Evolutionary conservation across 2,113 vertebrate genomes (phyloP), one percentile per base, ranked within the genome.

Genomic region (Leucopsar rothschildi): DNA sequence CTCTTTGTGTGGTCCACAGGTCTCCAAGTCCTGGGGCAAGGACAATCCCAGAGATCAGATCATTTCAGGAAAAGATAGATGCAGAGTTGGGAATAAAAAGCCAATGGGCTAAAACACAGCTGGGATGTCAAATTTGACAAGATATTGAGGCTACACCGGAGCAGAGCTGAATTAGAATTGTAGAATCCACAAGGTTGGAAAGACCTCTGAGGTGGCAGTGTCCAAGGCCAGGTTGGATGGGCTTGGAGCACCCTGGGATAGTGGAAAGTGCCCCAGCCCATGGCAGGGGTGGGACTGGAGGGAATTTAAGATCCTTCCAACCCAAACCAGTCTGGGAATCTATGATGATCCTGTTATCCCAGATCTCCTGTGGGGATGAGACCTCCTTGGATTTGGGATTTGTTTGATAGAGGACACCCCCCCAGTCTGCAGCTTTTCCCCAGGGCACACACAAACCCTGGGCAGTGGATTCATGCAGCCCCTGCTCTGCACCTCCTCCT

Each of bases 401-500:
- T 53, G 6, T 80, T 76, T 1, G 1, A 20, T 9, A 35, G 47
- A 15, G 21, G 7, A 75, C 60, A 13, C 45, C 19, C 19, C 13
- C 29, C 45, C 20, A 28, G 63, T 29, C 4, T 1, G 1, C 31
- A 53, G 21, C 40, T 40, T 78, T 56, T 79, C 56, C 13, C 15
- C 22, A 42, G 35, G 17, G 50, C 50, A 44, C 28, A 11, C 24
- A 40, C 18, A 8, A 39, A 8, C 45, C 24, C 35, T n/a, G 49
- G 31, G 37, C 17, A 82, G 15, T 4, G 53, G 16, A 3, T 68
- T 23, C 15, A 12, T 39, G 20, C 47, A 82, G 64, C 39, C 72
- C 1, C 0, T 39, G 6, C 31, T 42, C 44, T 35, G 49, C 31
- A 37, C 10, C 56, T 44, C 2, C 37, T 50, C 55, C 0, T 0